phyloP scores from a whole-genome alignment of 2,888 invertebrate genomes.

The Plagiodera versicolora region DNA sequence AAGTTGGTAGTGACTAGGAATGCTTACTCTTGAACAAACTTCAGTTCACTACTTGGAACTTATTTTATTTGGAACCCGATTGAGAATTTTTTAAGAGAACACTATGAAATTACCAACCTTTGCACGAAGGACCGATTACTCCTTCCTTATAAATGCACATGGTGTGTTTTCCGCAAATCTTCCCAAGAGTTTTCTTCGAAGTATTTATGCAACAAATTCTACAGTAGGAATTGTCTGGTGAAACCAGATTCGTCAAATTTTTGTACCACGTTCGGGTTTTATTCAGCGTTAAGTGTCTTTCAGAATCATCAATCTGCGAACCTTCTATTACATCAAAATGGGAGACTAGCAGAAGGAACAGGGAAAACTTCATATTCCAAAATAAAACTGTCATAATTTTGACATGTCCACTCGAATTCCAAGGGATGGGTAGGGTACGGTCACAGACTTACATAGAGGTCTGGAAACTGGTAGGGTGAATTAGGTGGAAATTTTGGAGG shows the following conservation, averaged over 20 bases:
- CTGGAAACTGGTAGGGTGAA: too few relatives aligned
- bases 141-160: slow-evolving; percentile 41
- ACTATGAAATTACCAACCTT: slow-evolving; percentile 1
- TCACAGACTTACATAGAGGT: too few relatives aligned
- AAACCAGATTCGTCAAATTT: slow-evolving; percentile 19
- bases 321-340: not conserved
- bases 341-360: not conserved
- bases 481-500: too few relatives aligned
- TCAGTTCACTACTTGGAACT: too few relatives aligned
- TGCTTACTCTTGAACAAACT: too few relatives aligned
- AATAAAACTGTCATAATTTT: not conserved
- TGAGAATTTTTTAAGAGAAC: too few relatives aligned
- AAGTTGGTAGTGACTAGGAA: too few relatives aligned
- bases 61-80: too few relatives aligned
- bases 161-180: slow-evolving; percentile 47
- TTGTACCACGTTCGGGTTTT: slow-evolving; percentile 25
- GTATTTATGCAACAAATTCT: slow-evolving; percentile 44
- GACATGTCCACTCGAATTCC: too few relatives aligned
- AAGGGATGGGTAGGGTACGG: too few relatives aligned
- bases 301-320: not conserved
- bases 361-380: not conserved
- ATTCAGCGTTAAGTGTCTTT: slow-evolving; percentile 21
- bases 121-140: slow-evolving; percentile 35
- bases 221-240: slow-evolving; percentile 40
- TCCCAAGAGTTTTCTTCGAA: slow-evolving; percentile 35